A percentile compares a stretch with the other conserved stretches of the same genome.
Conservation (phyloP, 2,888 invertebrate species). For the Melitaea athalia region DNA sequence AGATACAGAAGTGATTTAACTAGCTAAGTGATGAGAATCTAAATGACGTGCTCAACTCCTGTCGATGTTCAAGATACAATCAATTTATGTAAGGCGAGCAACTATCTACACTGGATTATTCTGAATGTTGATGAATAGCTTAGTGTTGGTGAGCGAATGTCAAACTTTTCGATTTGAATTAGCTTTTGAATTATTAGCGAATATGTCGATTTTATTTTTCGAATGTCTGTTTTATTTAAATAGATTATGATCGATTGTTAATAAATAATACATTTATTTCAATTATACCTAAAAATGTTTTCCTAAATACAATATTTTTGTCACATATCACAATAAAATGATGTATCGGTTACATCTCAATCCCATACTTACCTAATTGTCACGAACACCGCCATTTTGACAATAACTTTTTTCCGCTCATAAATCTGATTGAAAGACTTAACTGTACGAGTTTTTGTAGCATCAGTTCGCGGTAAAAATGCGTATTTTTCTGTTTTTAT, state of each 20-base stretch:
- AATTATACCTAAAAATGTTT: constrained; percentile 14
- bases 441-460: not conserved
- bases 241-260: no score
- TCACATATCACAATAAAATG: no score
- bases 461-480: not conserved
- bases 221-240: no score
- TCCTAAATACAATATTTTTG: no score
- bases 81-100: not conserved
- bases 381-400: constrained; percentile 1
- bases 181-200: no score
- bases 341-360: constrained; percentile 9
- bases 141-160: not conserved
- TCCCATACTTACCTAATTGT: constrained; percentile 11
- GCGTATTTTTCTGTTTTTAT: not conserved
- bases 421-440: constrained; percentile 6
- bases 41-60: not conserved
- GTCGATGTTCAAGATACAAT: not conserved
- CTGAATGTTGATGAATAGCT: not conserved
- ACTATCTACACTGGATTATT: not conserved
- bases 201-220: no score
- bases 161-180: not conserved
- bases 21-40: not conserved
- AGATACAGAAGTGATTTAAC: not conserved
- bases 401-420: not conserved
- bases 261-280: not conserved